Conservation (phyloP, 2,888 invertebrate genomes). For the Nebria salina region DNA sequence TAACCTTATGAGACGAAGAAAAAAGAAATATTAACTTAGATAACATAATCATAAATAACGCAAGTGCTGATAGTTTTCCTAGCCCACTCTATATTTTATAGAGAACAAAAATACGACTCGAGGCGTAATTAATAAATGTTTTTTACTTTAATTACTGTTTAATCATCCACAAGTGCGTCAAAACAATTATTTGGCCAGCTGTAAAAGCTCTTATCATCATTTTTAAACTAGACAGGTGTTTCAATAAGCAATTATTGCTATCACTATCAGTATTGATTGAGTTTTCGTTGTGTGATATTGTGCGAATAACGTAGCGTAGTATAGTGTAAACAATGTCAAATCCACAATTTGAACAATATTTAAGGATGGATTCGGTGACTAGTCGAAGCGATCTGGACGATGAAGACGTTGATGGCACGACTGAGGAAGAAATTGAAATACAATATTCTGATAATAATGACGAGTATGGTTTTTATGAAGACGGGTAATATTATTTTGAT, state of each 20-base stretch:
- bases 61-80: too few relatives aligned
- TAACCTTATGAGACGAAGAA: too few relatives aligned
- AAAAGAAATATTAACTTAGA: too few relatives aligned
- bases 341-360: not conserved
- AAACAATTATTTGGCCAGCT: too few relatives aligned
- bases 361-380: conserved; percentile 25
- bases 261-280: not conserved
- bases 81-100: too few relatives aligned
- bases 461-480: conserved; percentile 18
- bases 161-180: too few relatives aligned
- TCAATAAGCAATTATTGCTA: not conserved
- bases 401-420: not conserved
- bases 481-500: not conserved
- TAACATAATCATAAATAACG: too few relatives aligned
- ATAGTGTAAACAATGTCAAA: not conserved
- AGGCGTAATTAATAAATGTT: too few relatives aligned
- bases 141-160: too few relatives aligned
- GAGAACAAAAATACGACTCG: too few relatives aligned
- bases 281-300: not conserved
- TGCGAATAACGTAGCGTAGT: not conserved
- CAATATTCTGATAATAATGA: conserved; percentile 9
- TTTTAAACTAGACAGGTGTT: not conserved
- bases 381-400: conserved; percentile 13
- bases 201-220: not conserved
- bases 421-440: conserved; percentile 5